Base-by-base conservation (phyloP, 2,113 vertebrate genomes). In the Cephalopholis sonnerati region DNA sequence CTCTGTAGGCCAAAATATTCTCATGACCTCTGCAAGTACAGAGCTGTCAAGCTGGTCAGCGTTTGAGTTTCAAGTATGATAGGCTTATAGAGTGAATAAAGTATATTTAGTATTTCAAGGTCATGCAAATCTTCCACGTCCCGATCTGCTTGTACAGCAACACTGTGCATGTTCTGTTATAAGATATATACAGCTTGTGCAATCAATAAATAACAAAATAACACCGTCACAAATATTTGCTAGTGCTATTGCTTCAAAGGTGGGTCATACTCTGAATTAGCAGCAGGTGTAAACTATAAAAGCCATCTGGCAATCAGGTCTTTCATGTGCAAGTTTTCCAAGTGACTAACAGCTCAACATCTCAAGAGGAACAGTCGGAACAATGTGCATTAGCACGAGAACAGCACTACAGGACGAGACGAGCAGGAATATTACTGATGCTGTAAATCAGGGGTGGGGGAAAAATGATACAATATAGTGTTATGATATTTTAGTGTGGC, bases 11-110 rank as follows among this genome's bases (percentile, higher is more conserved):
- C 29, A 25, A 25, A 18, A 63, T 57, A 53, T 58, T 74, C 61
- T 77, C 63, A 71, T 74, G 77, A 88, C 24, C 51, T 44, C 76
- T 48, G 50, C 25, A 67, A 54, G 50, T 36, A n/a, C 29, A 63
- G 36, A 39, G 41, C 41, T 79, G 12, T 20, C 4, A n/a, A 12
- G n/a, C 1, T 3, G 9, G n/a, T 57, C 8, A 29, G 7, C 15
- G 2, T 51, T 46, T 54, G 16, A 74, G 16, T 46, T 24, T 69
- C 24, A 55, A 18, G 62, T 50, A 73, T 67, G 36, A 44, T 55
- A 63, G 51, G 8, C n/a, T 73, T 13, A 51, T n/a, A 36, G 20
- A 22, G 51, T 20, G 46, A 68, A 63, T 0, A 53, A 36, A 11
- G 17, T 2, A 12, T 29, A 66, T 73, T 48, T 50, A 18, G 39